Evolutionary conservation across 2,113 vertebrate genomes (phyloP).

Genomic region (Delphinapterus leucas): DNA sequence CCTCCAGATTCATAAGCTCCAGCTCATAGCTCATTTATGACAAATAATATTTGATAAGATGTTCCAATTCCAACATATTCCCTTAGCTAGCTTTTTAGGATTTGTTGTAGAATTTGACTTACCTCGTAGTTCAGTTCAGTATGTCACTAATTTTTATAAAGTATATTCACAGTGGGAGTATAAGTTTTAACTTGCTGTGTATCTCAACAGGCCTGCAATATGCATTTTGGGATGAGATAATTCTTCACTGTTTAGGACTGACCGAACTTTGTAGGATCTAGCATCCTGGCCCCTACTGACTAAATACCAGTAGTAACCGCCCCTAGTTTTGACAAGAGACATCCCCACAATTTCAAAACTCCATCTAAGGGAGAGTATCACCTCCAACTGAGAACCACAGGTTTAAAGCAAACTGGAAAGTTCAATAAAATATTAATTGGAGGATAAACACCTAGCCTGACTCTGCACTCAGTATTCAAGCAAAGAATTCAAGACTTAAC

Average conservation of each 20-base stretch:
- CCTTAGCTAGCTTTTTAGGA: not conserved
- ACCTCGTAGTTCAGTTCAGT: not conserved
- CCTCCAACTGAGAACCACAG: not conserved
- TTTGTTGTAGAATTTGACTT: not conserved
- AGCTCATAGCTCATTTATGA: conserved; percentile 12
- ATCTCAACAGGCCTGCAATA: not conserved
- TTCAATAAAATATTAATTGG: conserved; percentile 9
- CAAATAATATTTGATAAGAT: conserved; percentile 6
- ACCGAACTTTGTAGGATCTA: not conserved
- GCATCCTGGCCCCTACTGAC: not conserved
- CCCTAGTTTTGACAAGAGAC: not conserved
- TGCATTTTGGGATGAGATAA: not conserved
- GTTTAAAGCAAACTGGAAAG: not conserved
- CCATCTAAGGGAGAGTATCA: not conserved
- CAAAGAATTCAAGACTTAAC: conserved; percentile 24
- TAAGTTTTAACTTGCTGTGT: not conserved
- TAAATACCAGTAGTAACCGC: not conserved
- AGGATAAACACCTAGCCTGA: not conserved
- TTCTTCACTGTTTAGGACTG: not conserved
- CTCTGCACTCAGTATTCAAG: not conserved
- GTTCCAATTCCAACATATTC: not conserved
- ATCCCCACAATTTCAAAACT: not conserved
- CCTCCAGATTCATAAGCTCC: not conserved
- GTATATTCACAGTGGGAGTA: not conserved
- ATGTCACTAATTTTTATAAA: conserved; percentile 28